These are phyloP conservation scores for Rhyacichthys aspro DNA, from an alignment of 2,797 vertebrate genomes.

Conservation along the genomic window DNA sequence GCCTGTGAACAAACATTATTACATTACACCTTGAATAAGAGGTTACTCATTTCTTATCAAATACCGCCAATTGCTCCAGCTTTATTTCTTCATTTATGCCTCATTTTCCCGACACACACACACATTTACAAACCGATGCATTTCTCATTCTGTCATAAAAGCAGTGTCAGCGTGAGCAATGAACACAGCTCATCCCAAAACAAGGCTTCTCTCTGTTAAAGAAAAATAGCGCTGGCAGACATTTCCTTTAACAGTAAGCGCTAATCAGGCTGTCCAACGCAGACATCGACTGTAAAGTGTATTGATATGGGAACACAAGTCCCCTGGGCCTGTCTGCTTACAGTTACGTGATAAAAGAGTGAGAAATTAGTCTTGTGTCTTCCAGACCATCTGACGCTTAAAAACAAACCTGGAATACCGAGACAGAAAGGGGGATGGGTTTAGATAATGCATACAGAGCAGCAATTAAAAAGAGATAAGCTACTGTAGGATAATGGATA, in stretches of 20 bases:
- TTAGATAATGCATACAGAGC: slow-evolving; percentile 4
- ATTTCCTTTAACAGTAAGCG: background rate
- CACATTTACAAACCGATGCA: no score
- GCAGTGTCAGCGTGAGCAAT: background rate
- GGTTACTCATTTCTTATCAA: no score
- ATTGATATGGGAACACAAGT: background rate
- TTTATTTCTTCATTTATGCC: background rate
- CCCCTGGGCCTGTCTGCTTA: background rate
- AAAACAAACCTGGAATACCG: background rate
- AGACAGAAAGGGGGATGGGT: background rate
- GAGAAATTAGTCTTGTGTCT: background rate
- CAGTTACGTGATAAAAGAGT: background rate
- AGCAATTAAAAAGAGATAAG: slow-evolving; percentile 12
- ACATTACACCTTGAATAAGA: no score
- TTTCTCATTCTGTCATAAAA: background rate
- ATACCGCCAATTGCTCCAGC: no score
- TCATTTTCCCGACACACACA: background rate
- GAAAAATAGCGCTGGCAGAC: no score
- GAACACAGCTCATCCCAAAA: background rate
- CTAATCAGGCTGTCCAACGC: no score
- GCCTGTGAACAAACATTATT: no score
- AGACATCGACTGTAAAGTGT: background rate
- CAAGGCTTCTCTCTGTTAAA: background rate
- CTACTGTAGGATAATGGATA: slow-evolving; percentile 5
- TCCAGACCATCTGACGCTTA: background rate